phyloP scores from a whole-genome alignment of 2,888 invertebrate genomes.

The Andrena bucephala region DNA sequence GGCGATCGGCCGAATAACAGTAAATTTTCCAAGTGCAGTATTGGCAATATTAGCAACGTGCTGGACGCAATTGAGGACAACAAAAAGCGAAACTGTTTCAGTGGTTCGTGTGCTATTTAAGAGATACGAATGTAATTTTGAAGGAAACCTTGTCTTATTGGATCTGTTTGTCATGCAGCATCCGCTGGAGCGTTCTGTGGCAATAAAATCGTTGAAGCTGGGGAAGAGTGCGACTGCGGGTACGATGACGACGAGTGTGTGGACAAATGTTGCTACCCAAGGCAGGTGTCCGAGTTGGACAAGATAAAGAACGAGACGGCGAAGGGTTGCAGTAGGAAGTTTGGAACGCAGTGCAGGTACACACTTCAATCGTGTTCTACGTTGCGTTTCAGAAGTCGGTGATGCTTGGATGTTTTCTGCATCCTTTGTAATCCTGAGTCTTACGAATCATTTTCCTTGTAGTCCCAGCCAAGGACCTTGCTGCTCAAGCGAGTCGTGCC shows the following conservation, averaged over 20 bases:
- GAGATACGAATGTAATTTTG: not conserved
- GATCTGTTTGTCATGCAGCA: slow-evolving; percentile 7
- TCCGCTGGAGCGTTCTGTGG: slow-evolving; percentile 96
- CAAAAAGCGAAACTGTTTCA: slow-evolving; percentile 97
- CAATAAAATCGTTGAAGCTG: slow-evolving; percentile 98
- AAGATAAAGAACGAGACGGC: slow-evolving; percentile 89
- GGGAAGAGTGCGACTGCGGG: slow-evolving; percentile 99
- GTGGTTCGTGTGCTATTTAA: slow-evolving; percentile 84
- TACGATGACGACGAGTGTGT: slow-evolving; percentile 97
- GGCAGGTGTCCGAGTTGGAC: slow-evolving; percentile 90
- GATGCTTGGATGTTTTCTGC: not conserved
- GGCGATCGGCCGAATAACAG: slow-evolving; percentile 99
- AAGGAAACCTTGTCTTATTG: not conserved
- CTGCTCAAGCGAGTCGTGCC: slow-evolving; percentile 92
- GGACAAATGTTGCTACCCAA: slow-evolving; percentile 97
- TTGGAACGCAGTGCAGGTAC: slow-evolving; percentile 93
- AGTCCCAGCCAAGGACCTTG: slow-evolving; percentile 99
- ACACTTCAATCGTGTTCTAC: not conserved
- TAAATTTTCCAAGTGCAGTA: slow-evolving; percentile 97
- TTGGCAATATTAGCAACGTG: slow-evolving; percentile 97
- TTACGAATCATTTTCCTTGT: slow-evolving; percentile 6
- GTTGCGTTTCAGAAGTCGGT: not conserved
- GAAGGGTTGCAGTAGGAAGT: slow-evolving; percentile 92
- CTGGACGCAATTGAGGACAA: slow-evolving; percentile 96
- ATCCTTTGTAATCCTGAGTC: not conserved